Base-by-base conservation (phyloP, 2,113 vertebrate species). In the Platysteira castanea region DNA sequence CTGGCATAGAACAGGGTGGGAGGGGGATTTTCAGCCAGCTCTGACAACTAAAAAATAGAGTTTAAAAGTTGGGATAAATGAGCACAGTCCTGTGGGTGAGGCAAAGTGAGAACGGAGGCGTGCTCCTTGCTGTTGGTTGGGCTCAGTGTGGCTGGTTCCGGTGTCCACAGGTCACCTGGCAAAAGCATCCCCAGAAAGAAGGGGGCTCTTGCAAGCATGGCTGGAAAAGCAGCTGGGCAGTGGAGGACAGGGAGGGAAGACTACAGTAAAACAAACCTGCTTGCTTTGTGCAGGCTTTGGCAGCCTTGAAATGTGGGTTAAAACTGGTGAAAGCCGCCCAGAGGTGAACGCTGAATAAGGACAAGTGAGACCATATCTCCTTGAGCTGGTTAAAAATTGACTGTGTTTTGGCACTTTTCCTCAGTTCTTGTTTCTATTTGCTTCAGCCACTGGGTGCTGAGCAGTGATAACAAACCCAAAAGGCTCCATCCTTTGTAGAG, bases 91-190 rank as follows among this genome's bases (percentile, higher is more conserved):
- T 39, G 44, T 2, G 3, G 61, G 33, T 24, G 27, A 52, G 54
- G 37, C 17, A 5, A 4, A 19, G 15, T 47, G 75, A 60, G 17
- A 28, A 57, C 28, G 28, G 3, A 35, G 69, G 60, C 0, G 0
- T 35, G 18, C 13, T 78, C 30, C 20, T 76, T 54, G 44, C 63
- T 83, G 35, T 41, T n/a, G 16, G 3, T 21, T 47, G 9, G 13
- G 26, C 30, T 87, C 23, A 49, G n/a, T 5, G 50, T 23, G 10
- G 27, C 54, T 67, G 23, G 13, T 61, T 41, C 57, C 39, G 7
- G 44, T 15, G 1, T 24, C 50, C 64, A 35, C 37, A 39, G 24
- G 24, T 53, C 50, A 52, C 54, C 31, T 3, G 7, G 52, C 33
- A 77, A 35, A 82, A 70, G 30, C 46, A 64, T 7, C 8, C 21